Conservation (phyloP, 2,888 invertebrate genomes). For the Margaritifera margaritifera region DNA sequence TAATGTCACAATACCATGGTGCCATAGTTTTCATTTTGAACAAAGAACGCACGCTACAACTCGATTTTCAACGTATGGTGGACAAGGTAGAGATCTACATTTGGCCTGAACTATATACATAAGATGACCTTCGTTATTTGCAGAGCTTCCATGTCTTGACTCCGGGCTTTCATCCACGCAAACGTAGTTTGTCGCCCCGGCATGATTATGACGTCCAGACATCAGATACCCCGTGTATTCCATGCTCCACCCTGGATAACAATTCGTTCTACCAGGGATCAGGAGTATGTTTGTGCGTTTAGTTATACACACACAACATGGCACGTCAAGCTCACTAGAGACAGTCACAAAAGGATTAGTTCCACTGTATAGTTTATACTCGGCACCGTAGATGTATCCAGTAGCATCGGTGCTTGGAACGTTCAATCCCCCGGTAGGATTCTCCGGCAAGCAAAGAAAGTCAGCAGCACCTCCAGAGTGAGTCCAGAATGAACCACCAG, state of each 20-base stretch:
- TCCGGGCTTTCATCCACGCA: constrained; percentile 8
- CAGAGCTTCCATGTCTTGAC: not conserved
- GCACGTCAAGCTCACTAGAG: constrained; percentile 6
- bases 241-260: constrained; percentile 14
- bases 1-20: no score
- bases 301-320: constrained; percentile 12
- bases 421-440: constrained; percentile 3
- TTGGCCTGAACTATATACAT: constrained; percentile 9
- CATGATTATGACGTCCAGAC: not conserved
- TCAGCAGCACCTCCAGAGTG: constrained; percentile 10
- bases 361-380: constrained; percentile 1
- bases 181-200: constrained; percentile 3
- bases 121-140: constrained; percentile 3
- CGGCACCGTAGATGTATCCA: constrained; percentile 3
- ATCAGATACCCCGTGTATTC: constrained; percentile 15
- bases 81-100: constrained; percentile 12
- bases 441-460: constrained; percentile 10
- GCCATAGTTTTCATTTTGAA: constrained; percentile 1
- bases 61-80: not conserved
- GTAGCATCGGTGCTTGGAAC: not conserved
- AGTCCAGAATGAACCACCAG: constrained; percentile 4
- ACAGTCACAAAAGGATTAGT: no score
- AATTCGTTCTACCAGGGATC: constrained; percentile 8
- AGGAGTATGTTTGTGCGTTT: constrained; percentile 2
- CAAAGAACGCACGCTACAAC: constrained; percentile 15